Evolutionary conservation across 2,113 vertebrate genomes (phyloP).

Genomic region (Phylloscopus trochilus): DNA sequence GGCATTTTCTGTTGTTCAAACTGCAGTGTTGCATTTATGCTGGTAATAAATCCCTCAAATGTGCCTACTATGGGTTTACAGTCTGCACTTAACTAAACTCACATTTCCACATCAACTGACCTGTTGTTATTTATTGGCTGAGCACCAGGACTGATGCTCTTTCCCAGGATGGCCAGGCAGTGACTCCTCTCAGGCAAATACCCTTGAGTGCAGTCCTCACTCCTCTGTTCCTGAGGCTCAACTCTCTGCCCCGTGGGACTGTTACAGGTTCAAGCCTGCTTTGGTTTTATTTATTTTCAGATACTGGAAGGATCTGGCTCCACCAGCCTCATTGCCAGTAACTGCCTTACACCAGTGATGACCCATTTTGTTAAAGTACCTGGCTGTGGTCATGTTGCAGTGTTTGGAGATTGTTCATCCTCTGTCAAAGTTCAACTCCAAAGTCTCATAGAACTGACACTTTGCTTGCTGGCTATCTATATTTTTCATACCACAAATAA

Average conservation of each 20-base stretch:
- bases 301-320: not conserved
- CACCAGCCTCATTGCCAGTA: not conserved
- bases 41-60: not conserved
- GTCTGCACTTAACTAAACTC: not conserved
- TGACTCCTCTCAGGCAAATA: not conserved
- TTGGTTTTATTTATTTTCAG: not conserved
- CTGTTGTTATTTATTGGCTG: not conserved
- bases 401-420: not conserved
- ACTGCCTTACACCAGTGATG: not conserved
- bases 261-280: not conserved
- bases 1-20: not conserved
- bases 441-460: not conserved
- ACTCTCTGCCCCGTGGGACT: rapidly evolving
- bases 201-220: not conserved
- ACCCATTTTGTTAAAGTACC: not conserved
- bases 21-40: not conserved
- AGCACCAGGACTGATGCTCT: not conserved
- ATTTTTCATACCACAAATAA: not conserved
- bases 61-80: not conserved
- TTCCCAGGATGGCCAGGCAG: not conserved
- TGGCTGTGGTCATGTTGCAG: not conserved
- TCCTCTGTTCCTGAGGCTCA: not conserved
- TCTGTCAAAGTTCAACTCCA: not conserved
- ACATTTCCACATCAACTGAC: not conserved
- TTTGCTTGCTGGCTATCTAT: not conserved